These are phyloP conservation scores for Ichneumon xanthorius DNA, from an alignment of 2,888 invertebrate genomes.

Conservation along the genomic window DNA sequence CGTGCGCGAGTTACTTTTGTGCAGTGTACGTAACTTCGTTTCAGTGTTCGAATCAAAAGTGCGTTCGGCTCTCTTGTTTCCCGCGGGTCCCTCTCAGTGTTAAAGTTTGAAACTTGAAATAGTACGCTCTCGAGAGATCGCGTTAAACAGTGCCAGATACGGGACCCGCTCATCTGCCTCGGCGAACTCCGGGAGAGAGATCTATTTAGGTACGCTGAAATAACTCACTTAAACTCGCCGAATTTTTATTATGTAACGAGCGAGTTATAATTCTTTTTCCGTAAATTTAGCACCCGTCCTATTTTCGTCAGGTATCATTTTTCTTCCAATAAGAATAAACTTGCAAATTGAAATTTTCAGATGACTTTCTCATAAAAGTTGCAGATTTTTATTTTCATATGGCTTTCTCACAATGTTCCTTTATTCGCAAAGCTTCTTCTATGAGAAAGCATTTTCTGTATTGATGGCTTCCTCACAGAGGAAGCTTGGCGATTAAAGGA, in stretches of 20 bases:
- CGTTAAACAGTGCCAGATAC: neutral
- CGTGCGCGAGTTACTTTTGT: neutral
- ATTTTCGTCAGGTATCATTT: neutral
- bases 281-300: neutral
- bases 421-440: too few species aligned
- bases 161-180: neutral
- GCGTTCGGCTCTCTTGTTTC: neutral
- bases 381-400: too few species aligned
- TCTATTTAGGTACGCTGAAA: constrained; percentile 26
- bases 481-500: too few species aligned
- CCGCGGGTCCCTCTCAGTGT: neutral
- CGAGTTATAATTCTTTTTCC: neutral
- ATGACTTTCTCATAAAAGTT: too few species aligned
- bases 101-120: constrained; percentile 4
- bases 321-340: neutral
- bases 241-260: neutral
- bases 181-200: neutral
- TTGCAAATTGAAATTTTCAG: too few species aligned
- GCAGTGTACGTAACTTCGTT: neutral
- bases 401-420: too few species aligned
- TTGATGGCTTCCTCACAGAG: too few species aligned
- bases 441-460: too few species aligned
- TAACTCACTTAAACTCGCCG: constrained; percentile 18
- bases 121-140: neutral
- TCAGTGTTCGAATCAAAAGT: neutral